Conservation (phyloP, 2,797 vertebrate species). For the Lacerta agilis region DNA sequence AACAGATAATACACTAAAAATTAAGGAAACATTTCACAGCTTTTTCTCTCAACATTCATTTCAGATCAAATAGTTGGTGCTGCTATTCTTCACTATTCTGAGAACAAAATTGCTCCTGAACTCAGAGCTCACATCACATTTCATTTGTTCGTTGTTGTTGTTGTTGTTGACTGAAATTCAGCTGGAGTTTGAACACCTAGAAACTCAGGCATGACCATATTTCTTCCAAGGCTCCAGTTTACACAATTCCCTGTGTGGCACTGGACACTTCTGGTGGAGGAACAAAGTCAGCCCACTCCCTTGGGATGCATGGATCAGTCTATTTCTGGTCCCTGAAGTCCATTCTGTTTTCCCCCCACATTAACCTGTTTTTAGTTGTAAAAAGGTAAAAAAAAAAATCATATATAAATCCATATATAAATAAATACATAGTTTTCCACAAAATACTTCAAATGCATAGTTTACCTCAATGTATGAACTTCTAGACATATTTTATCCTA, state of each 20-base stretch:
- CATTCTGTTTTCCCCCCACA: too few species aligned
- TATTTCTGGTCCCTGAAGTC: too few species aligned
- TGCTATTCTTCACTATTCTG: not conserved
- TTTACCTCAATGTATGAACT: too few species aligned
- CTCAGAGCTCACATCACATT: constrained; percentile 6
- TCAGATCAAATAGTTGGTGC: not conserved
- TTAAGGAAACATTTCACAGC: not conserved
- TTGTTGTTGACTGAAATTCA: not conserved
- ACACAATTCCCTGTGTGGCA: not conserved
- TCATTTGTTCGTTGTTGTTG: not conserved
- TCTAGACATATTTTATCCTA: too few species aligned
- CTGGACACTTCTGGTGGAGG: not conserved
- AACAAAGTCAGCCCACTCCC: not conserved
- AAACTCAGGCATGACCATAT: not conserved
- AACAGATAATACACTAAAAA: not conserved
- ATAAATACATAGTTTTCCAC: too few species aligned
- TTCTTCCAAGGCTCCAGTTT: not conserved
- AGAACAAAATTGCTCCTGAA: not conserved
- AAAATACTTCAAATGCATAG: too few species aligned
- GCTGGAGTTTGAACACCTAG: not conserved
- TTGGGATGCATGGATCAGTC: too few species aligned
- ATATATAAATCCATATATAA: too few species aligned
- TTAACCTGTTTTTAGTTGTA: too few species aligned
- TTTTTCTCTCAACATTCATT: not conserved
- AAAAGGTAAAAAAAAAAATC: too few species aligned